Evolutionary conservation across 2,888 invertebrate species (phyloP).

Genomic region (Diplolepis rosae): DNA sequence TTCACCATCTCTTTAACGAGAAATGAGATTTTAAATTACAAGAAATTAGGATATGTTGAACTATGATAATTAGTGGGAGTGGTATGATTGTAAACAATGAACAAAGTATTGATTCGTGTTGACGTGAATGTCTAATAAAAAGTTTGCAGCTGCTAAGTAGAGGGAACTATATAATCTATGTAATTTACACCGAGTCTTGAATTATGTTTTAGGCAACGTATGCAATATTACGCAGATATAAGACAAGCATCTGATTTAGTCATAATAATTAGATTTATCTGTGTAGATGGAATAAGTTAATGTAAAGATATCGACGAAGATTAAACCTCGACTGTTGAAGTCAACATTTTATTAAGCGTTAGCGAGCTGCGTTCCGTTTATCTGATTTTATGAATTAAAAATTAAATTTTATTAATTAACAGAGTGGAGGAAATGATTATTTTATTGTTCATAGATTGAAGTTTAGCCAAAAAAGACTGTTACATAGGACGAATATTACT

Average conservation of each 20-base stretch:
- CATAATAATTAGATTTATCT: slow-evolving; percentile 53
- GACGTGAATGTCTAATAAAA: slow-evolving; percentile 2
- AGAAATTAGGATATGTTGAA: background rate
- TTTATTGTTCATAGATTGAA: slow-evolving; percentile 68
- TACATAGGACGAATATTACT: slow-evolving; percentile 69
- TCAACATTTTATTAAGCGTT: background rate
- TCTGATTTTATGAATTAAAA: slow-evolving; percentile 26
- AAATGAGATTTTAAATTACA: background rate
- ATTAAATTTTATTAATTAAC: no score
- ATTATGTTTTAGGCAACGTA: slow-evolving; percentile 36
- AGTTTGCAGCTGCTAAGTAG: slow-evolving; percentile 8
- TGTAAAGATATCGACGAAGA: slow-evolving; percentile 35
- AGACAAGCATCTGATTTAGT: slow-evolving; percentile 52
- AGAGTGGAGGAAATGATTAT: slow-evolving; percentile 50
- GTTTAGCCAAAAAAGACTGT: slow-evolving; percentile 71
- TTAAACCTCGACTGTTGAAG: slow-evolving; percentile 16
- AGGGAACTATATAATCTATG: slow-evolving; percentile 7
- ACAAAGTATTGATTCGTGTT: background rate
- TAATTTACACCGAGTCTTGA: slow-evolving; percentile 15
- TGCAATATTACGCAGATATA: slow-evolving; percentile 47
- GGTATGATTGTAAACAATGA: background rate
- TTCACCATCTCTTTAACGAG: background rate
- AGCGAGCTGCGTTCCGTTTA: background rate
- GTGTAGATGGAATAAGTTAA: slow-evolving; percentile 40
- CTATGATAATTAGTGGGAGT: background rate